These are phyloP conservation scores for Dinocampus coccinellae DNA, from an alignment of 2,888 invertebrate genomes.

Conservation along the genomic window DNA sequence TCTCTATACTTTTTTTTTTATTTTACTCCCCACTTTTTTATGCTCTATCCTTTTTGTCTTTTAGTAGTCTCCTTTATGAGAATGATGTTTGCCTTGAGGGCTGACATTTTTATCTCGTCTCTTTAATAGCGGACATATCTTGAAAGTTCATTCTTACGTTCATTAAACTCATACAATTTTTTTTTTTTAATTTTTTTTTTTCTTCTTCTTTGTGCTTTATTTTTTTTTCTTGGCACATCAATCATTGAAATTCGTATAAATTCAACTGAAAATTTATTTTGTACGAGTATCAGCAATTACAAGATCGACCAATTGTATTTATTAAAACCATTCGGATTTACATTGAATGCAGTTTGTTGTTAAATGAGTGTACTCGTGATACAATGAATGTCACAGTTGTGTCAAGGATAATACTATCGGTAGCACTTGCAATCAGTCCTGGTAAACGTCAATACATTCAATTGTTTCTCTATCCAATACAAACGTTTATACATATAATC, in stretches of 20 bases:
- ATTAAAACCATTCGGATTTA: constrained; percentile 13
- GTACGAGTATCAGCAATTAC: constrained; percentile 6
- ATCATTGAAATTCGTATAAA: too few species aligned
- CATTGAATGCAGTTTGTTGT: neutral
- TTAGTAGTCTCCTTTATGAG: neutral
- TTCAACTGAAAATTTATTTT: too few species aligned
- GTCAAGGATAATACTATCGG: constrained; percentile 26
- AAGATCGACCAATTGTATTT: constrained; percentile 15
- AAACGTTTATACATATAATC: neutral
- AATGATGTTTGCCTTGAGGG: neutral
- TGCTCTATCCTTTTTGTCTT: neutral
- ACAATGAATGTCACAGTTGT: constrained; percentile 26
- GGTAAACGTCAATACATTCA: neutral
- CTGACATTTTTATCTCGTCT: neutral
- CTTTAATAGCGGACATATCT: neutral
- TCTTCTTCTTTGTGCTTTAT: too few species aligned
- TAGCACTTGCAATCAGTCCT: constrained; percentile 22
- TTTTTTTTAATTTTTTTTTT: too few species aligned
- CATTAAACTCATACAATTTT: neutral
- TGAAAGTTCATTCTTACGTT: neutral
- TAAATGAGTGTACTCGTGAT: constrained; percentile 12
- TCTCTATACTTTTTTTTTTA: constrained; percentile 6
- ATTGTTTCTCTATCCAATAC: neutral
- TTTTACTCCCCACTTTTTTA: neutral
- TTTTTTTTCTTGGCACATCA: too few species aligned